Percentiles rank a stretch among this genome's conserved stretches.
Evolutionary conservation across 2,888 invertebrate species (phyloP).

Genomic region (Amiota minor): DNA sequence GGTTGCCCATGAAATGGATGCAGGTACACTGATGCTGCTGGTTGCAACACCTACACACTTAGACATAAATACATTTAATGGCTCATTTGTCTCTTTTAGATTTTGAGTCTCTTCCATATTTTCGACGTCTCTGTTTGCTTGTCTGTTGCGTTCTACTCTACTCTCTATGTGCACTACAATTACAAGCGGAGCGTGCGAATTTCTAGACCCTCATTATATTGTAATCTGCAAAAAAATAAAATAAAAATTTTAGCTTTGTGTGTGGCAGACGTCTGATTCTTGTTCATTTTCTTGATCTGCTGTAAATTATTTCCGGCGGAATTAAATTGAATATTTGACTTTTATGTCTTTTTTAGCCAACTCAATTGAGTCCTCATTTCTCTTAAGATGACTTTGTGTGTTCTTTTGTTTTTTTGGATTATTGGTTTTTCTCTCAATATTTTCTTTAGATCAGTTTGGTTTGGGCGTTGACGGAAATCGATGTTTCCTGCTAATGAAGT

Average conservation of each 20-base stretch:
- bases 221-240: constrained; percentile 30
- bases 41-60: no score
- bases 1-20: not conserved
- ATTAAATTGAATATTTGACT: constrained; percentile 47
- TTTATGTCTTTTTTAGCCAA: not conserved
- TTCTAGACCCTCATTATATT: constrained; percentile 59
- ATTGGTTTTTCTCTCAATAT: no score
- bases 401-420: no score
- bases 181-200: constrained; percentile 67
- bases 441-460: not conserved
- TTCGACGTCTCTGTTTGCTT: not conserved
- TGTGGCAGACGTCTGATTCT: constrained; percentile 26
- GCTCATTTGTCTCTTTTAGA: no score
- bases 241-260: not conserved
- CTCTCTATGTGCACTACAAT: constrained; percentile 51
- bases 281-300: constrained; percentile 3
- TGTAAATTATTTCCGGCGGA: constrained; percentile 59
- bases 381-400: not conserved
- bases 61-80: no score
- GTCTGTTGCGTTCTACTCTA: not conserved
- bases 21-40: no score
- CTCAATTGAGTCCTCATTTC: constrained; percentile 1
- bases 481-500: constrained; percentile 17
- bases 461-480: constrained; percentile 29
- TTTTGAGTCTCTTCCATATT: not conserved